Evolutionary conservation across 2,797 vertebrate species (phyloP).

Genomic region (Pseudochromis fuscus): DNA sequence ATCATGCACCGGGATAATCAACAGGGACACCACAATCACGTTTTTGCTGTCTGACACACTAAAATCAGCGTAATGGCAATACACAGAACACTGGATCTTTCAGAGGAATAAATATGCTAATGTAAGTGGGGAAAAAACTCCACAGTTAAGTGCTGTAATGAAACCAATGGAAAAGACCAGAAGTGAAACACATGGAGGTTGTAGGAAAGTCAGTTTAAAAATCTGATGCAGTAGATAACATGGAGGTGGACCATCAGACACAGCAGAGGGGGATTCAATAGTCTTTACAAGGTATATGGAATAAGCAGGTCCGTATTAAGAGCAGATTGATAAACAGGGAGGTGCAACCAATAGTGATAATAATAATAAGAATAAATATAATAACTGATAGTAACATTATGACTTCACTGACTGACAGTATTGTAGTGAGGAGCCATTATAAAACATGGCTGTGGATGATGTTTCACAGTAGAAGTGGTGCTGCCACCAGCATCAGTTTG

Average conservation of each 20-base stretch:
- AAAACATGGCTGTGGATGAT: neutral
- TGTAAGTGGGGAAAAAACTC: neutral
- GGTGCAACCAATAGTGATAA: neutral
- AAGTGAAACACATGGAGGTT: neutral
- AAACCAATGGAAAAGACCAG: neutral
- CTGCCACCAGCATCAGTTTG: conserved; percentile 3
- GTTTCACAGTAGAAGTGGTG: conserved; percentile 3
- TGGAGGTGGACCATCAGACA: neutral
- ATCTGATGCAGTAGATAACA: neutral
- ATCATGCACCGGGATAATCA: conserved; percentile 33
- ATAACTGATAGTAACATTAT: no score
- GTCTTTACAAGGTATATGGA: neutral
- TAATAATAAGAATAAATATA: no score
- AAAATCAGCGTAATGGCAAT: conserved; percentile 1
- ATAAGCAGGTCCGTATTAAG: neutral
- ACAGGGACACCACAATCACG: conserved; percentile 32
- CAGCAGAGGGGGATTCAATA: neutral
- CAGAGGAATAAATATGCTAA: neutral
- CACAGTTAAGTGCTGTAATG: neutral
- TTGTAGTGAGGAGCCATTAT: no score
- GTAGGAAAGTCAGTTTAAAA: neutral
- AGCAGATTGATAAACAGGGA: neutral
- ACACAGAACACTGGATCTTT: conserved; percentile 1
- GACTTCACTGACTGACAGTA: no score
- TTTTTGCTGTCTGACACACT: conserved; percentile 18